Percentiles rank a stretch among this genome's conserved stretches.
These are phyloP conservation scores for Myrmecobius fasciatus DNA, from an alignment of 2,113 vertebrate species.

Conservation along the genomic window DNA sequence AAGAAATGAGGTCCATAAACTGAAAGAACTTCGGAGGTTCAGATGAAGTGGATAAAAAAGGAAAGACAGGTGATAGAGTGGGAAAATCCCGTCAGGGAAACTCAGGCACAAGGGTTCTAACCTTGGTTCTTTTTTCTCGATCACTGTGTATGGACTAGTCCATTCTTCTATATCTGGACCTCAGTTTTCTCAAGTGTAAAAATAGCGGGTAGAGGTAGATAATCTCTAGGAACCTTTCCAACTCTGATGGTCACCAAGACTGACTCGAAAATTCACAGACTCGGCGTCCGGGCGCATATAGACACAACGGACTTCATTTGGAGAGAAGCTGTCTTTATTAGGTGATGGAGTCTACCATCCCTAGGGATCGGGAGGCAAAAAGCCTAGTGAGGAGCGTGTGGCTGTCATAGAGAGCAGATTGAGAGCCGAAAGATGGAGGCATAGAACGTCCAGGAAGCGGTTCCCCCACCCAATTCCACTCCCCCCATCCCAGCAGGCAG, in stretches of 20 bases:
- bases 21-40: neutral
- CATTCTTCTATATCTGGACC: neutral
- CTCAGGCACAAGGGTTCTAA: neutral
- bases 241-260: neutral
- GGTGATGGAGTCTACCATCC: neutral
- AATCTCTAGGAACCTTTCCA: neutral
- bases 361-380: neutral
- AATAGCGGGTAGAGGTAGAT: neutral
- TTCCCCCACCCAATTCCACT: no score
- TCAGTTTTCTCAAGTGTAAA: neutral
- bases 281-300: neutral
- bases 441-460: neutral
- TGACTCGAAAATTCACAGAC: neutral
- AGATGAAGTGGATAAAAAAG: neutral
- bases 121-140: neutral
- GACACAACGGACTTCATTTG: neutral
- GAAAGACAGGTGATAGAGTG: neutral
- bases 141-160: neutral
- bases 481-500: neutral
- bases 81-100: neutral
- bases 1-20: neutral
- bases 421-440: neutral
- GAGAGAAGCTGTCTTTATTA: neutral
- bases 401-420: neutral
- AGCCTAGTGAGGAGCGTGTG: neutral